These are phyloP conservation scores for Mirza zaza DNA, from an alignment of 2,113 vertebrate genomes.

Conservation along the genomic window DNA sequence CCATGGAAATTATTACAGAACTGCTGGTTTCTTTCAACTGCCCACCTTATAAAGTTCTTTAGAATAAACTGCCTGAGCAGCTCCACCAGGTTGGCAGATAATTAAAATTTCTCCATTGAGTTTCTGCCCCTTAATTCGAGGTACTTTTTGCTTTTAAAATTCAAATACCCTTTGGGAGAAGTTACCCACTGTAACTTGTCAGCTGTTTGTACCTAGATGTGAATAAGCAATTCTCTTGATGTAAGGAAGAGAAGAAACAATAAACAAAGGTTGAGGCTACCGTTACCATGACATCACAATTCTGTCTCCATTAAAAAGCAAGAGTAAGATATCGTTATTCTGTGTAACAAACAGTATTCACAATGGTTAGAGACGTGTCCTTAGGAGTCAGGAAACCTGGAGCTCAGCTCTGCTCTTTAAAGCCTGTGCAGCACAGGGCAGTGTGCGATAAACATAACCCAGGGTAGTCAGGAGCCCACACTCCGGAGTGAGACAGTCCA, in stretches of 20 bases:
- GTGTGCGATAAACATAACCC: background rate
- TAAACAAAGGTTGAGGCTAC: background rate
- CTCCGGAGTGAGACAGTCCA: background rate
- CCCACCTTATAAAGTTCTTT: background rate
- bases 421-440: background rate
- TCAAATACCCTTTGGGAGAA: background rate
- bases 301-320: background rate
- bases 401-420: background rate
- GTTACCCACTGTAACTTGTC: background rate
- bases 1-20: background rate
- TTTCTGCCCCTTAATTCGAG: background rate
- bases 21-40: background rate
- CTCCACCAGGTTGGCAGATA: background rate
- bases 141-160: background rate
- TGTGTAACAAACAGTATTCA: background rate
- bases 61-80: background rate
- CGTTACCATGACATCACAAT: background rate
- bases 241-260: background rate
- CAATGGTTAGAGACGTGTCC: background rate
- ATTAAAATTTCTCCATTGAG: background rate
- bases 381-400: background rate
- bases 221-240: background rate
- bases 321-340: background rate
- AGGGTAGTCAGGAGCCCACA: background rate
- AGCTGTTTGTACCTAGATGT: background rate